Evolutionary conservation across 1,140 invertebrate genomes (phyloP), one percentile per base, ranked within the genome.

Genomic region (Drosophila tani): DNA sequence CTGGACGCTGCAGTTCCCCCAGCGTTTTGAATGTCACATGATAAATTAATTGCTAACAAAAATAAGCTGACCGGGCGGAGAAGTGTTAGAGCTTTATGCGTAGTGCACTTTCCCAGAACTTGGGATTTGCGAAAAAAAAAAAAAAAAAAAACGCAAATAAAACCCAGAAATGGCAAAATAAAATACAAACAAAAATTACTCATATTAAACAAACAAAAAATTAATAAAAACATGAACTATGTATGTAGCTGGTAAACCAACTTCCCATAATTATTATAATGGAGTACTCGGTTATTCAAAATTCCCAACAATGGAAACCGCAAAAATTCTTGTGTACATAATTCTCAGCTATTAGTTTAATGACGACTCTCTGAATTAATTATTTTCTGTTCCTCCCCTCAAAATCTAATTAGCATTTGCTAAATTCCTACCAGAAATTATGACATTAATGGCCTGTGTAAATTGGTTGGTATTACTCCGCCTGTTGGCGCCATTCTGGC

Each of bases 341-440:
- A 45, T 51, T 67, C 38, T 35, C 29, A 55, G 38, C 47, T 68
- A 67, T 70, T 67, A 70, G 63, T 70, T 68, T 45, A 67, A 66
- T 67, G 63, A 67, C 38, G 19, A 27, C 21, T 66, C 49, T 69
- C 24, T 35, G 49, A 50, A 55, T 68, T 66, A 70, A 69, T 56
- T 70, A 68, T 56, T 55, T 55, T 9, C 47, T 9, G 19, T 11
- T 14, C 35, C 21, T 46, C 21, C 46, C 19, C 38, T 8, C 11
- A 38, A 38, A 32, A 50, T 29, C 63, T 73, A 73, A 73, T 73
- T 60, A 50, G 46, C 29, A 73, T 58, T 71, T 73, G 38, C 19
- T 40, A 45, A 51, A 43, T 51, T 60, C 29, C 38, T 12, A 21
- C 8, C 21, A 43, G 29, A 51, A 73, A 70, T 70, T 45, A 27